Base-by-base conservation (phyloP, 2,113 vertebrate genomes). In the Sinocyclocheilus anshuiensis region DNA sequence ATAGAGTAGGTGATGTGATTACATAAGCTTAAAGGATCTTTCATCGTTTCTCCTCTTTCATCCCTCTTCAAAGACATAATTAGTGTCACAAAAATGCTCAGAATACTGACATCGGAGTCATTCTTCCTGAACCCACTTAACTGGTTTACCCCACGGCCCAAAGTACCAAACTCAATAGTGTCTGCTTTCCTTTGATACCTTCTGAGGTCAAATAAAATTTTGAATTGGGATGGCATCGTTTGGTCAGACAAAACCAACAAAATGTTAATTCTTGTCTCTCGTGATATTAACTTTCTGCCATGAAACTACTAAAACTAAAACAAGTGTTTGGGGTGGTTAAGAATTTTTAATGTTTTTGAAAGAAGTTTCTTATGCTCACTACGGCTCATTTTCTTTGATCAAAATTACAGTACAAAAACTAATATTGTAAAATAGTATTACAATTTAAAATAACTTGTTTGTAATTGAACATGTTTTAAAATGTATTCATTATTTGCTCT, bases 21-120 rank as follows among this genome's bases (percentile, higher is more conserved):
- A 93, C 92, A 90, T 91, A 91, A 92, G 90, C 91, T 88, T 63
- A 92, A 87, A 90, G 69, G 80, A 92, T 93, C 89, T 92, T 89
- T 92, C 90, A 91, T 92, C 90, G 88, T 33, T 57, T 86, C 72
- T 87, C 89, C 81, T 86, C 90, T 90, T 88, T 90, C 88, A 87
- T 89, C 87, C 78, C 88, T 89, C 89, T 83, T 90, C 89, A 87
- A 91, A 90, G 90, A 90, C 85, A 86, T 80, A 80, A 84, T 84
- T 86, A 90, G 91, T 89, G 89, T 93, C 90, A 88, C 87, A 86
- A 92, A 92, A 92, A 91, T 57, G 72, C 88, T 85, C 83, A 74
- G 76, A 65, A 85, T 77, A 74, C 45, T 24, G 53, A 85, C 22
- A 76, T 61, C 50, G 26, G 65, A 63, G 55, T 84, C 85, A 59